Evolutionary conservation across 1,140 invertebrate genomes (phyloP).

Genomic region (Tetragnatha versicolor): DNA sequence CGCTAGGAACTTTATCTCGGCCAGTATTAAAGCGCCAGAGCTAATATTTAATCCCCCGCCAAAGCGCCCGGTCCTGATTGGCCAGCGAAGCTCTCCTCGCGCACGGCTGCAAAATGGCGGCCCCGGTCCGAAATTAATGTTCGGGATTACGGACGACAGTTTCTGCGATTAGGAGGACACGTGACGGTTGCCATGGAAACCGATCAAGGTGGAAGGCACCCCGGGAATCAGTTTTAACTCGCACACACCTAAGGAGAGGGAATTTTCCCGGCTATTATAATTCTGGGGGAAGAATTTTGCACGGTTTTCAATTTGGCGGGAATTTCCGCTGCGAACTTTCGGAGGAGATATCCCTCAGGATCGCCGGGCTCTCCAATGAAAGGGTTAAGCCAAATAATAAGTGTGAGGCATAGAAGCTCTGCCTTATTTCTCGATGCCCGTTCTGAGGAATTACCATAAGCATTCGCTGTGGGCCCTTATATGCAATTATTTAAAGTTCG

Average conservation of each 20-base stretch:
- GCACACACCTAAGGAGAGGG: neutral
- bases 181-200: constrained; percentile 45
- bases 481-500: no score
- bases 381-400: no score
- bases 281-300: constrained; percentile 21
- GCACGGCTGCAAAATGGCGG: constrained; percentile 47
- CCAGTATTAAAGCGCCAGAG: constrained; percentile 51
- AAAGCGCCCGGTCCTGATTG: constrained; percentile 45
- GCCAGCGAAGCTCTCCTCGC: neutral
- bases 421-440: no score
- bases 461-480: no score
- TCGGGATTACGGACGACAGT: constrained; percentile 52
- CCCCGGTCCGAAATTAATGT: constrained; percentile 53
- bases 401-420: no score
- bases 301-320: no score
- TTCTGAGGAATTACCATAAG: no score
- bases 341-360: neutral
- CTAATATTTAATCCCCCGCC: constrained; percentile 53
- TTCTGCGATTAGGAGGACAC: constrained; percentile 52
- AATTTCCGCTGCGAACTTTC: no score
- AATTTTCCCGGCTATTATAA: constrained; percentile 33
- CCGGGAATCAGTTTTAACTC: constrained; percentile 26
- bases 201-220: constrained; percentile 50
- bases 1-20: constrained; percentile 53
- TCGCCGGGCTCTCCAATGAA: no score